phyloP scores from a whole-genome alignment of 2,888 invertebrate species.

The Dasypogon diadema region DNA sequence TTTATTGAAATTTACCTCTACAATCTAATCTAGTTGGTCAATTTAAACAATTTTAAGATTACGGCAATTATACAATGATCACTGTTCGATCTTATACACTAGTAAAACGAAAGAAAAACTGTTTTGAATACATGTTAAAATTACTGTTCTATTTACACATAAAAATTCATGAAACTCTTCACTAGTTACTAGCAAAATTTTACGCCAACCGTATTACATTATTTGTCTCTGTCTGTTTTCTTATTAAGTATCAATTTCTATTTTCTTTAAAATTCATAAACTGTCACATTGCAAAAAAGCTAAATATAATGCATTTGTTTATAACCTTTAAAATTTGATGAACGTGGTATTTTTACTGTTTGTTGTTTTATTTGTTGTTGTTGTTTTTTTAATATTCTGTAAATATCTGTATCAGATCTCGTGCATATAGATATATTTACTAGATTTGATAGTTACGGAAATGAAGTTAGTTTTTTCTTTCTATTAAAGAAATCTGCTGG shows the following conservation, averaged over 20 bases:
- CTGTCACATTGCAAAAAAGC: slow-evolving; percentile 4
- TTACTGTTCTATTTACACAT: slow-evolving; percentile 38
- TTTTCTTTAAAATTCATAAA: slow-evolving; percentile 14
- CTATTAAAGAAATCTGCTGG: too few relatives aligned
- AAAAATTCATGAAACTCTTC: slow-evolving; percentile 30
- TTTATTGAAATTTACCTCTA: slow-evolving; percentile 42
- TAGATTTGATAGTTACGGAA: slow-evolving; percentile 12
- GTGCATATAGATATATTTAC: slow-evolving; percentile 17
- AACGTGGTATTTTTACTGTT: not conserved
- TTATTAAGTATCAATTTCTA: slow-evolving; percentile 10
- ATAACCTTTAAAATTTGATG: slow-evolving; percentile 13
- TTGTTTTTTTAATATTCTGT: not conserved
- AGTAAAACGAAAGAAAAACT: slow-evolving; percentile 2
- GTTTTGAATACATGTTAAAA: slow-evolving; percentile 26
- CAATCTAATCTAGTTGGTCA: slow-evolving; percentile 43
- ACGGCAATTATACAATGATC: slow-evolving; percentile 46
- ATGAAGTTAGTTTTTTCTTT: too few relatives aligned
- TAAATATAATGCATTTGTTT: slow-evolving; percentile 24
- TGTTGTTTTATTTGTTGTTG: not conserved
- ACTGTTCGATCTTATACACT: slow-evolving; percentile 34
- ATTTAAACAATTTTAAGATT: slow-evolving; percentile 43
- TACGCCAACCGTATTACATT: not conserved
- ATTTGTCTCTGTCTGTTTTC: slow-evolving; percentile 24
- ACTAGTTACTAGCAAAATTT: not conserved
- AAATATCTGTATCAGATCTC: slow-evolving; percentile 1